A percentile compares a stretch with the other conserved stretches of the same genome.
Evolutionary conservation across 1,140 invertebrate species (phyloP).

Genomic region (Galleria mellonella): DNA sequence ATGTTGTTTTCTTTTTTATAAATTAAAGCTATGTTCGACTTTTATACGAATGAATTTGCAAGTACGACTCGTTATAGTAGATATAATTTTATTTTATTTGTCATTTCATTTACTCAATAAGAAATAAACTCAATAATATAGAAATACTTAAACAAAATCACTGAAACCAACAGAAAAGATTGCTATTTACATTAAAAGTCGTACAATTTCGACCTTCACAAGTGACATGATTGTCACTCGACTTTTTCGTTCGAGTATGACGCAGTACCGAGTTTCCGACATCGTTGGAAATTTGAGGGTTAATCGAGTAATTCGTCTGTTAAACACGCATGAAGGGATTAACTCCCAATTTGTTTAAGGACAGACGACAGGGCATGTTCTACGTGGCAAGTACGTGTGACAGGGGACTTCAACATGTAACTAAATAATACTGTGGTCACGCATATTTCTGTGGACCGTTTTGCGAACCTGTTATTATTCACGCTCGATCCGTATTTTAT

Average conservation of each 20-base stretch:
- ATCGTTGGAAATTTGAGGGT: constrained; percentile 21
- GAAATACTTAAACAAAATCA: no score
- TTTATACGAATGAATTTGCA: no score
- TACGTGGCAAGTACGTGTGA: not conserved
- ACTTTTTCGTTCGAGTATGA: not conserved
- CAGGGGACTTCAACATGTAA: no score
- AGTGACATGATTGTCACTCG: not conserved
- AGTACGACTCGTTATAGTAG: no score
- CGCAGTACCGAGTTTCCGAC: constrained; percentile 19
- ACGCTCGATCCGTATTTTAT: constrained; percentile 2
- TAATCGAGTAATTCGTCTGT: constrained; percentile 27
- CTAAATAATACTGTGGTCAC: constrained; percentile 4
- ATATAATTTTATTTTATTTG: no score
- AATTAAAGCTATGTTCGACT: no score
- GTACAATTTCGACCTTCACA: no score
- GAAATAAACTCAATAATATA: no score
- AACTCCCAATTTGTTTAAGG: constrained; percentile 27
- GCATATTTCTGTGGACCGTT: not conserved
- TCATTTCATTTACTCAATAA: no score
- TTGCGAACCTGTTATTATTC: constrained; percentile 2
- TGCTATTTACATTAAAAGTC: no score
- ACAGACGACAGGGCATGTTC: constrained; percentile 11
- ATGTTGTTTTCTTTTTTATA: no score
- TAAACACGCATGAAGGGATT: constrained; percentile 39
- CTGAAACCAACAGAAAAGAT: no score